Base-by-base conservation (phyloP, 1,140 invertebrate species). In the Lepidurus couesii region DNA sequence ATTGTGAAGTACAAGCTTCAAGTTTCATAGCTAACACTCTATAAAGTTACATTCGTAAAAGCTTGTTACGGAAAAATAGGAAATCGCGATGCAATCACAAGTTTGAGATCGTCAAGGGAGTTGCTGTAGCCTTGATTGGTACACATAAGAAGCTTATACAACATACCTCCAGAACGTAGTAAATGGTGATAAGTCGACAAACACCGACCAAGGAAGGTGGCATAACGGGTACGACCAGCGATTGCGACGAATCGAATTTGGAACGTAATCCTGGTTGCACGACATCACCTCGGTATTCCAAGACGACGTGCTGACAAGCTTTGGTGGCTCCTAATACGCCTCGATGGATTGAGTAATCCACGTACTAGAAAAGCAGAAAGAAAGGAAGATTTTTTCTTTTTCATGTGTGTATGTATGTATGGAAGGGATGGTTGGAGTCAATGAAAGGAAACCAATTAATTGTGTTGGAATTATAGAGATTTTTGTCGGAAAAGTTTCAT, bases 301-400 rank as follows among this genome's bases (percentile, higher is more conserved):
- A 88, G 7, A 93, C 91, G 6, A 89, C 86, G 83, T 92, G 91
- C 81, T 89, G 88, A 11, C 90, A 82, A 80, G 92, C 91, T 83
- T 93, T 93, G 78, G 87, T 90, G 26, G 93, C 88, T 0, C 91
- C 92, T 42, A 93, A 84, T 1, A 92, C 91, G n/a, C 92, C 92
- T 82, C 91, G 87, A 82, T 94, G 92, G 78, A 94, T 93, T 82
- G 91, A 92, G 83, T 91, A 94, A 84, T 93, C 92, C 21, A 93
- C 91, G 82, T 92, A 90, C 91, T 93, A 84, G 45, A 84, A 83
- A 78, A 79, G 78, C 78, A 76, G 80, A 79, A 76, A 79, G 47
- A 81, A 74, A 77, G 78, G 75, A 42, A 74, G 21, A 73, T 26
- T 21, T 43, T 43, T 1, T 42, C 26, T 65, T 65, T n/a, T 13